Conservation (phyloP, 2,113 vertebrate genomes). For the Eubucco bourcierii region DNA sequence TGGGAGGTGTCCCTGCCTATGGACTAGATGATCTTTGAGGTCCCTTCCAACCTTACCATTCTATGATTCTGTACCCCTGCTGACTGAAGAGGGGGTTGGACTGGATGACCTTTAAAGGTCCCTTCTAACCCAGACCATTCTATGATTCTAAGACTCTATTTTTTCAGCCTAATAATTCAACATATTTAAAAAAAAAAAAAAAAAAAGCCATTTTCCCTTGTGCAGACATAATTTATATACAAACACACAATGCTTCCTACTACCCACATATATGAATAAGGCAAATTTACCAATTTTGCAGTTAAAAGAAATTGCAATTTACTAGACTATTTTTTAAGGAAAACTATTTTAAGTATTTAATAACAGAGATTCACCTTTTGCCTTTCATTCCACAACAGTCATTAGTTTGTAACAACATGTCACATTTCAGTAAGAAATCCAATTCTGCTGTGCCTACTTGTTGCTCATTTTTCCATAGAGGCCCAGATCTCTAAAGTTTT, state of each 20-base stretch:
- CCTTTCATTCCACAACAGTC: not conserved
- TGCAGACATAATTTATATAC: fast-evolving
- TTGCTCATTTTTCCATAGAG: not conserved
- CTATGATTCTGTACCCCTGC: too few relatives aligned
- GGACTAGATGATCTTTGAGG: too few relatives aligned
- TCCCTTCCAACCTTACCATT: too few relatives aligned
- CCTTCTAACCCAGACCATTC: too few relatives aligned
- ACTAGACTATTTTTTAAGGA: not conserved
- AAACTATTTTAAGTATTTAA: not conserved
- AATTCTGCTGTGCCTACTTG: not conserved
- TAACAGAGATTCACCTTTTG: not conserved
- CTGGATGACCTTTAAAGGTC: too few relatives aligned
- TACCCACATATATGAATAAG: not conserved
- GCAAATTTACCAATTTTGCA: not conserved
- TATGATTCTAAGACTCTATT: too few relatives aligned
- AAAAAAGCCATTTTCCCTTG: not conserved
- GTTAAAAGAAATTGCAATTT: not conserved
- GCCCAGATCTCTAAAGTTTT: not conserved
- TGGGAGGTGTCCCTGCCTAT: too few relatives aligned
- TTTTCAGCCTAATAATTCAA: not conserved
- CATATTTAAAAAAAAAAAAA: not conserved
- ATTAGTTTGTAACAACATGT: not conserved
- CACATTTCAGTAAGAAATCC: not conserved
- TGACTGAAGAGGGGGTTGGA: too few relatives aligned
- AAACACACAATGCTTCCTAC: not conserved